Evolutionary conservation across 2,113 vertebrate species (phyloP), one percentile per base, ranked within the genome.

Genomic region (Lates calcarifer): DNA sequence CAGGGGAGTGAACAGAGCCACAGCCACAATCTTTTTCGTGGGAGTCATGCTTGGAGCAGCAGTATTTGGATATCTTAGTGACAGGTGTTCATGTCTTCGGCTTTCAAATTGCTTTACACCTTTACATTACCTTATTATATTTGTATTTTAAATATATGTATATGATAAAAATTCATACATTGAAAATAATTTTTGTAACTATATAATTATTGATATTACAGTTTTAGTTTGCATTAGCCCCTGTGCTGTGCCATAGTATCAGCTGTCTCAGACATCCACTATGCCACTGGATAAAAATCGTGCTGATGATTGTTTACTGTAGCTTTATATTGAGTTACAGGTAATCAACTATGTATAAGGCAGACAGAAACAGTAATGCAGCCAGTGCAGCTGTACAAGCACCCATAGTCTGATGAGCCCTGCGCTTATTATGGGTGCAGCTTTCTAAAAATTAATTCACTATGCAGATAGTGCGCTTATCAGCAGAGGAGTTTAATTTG

Each of bases 1-100:
- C 10, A 87, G n/a, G 72, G 85, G 68, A 69, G 3, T 82, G 14
- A 97, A 96, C 86, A 96, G 91, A 91, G 91, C 91, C 0, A 90
- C 91, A 0, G 94, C 94, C 29, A 97, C 96, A 33, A 95, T 96
- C 89, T 98, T 97, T 94, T 98, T 97, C 79, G 28, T 92, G 0
- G 96, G 97, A 0, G 96, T 97, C 53, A 96, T 96, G 4, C 4
- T 90, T 77, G 97, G 96, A 69, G 95, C 97, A 2, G 65, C 94
- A 72, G 33, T 93, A 8, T 96, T 95, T 0, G 96, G 97, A 64
- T 94, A 94, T 84, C 92, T 97, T 11, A 95, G 97, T 10, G 97
- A 98, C 95, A 97, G 96, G 97, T 97, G 31, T 20, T 41, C 28
- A 41, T 14, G 3, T 2, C 28, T 67, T 67, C 24, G n/a, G 14